Percentiles rank a stretch among this genome's conserved stretches.
phyloP scores from a whole-genome alignment of 2,888 invertebrate species.

The Rhopalosiphum nymphaeae region DNA sequence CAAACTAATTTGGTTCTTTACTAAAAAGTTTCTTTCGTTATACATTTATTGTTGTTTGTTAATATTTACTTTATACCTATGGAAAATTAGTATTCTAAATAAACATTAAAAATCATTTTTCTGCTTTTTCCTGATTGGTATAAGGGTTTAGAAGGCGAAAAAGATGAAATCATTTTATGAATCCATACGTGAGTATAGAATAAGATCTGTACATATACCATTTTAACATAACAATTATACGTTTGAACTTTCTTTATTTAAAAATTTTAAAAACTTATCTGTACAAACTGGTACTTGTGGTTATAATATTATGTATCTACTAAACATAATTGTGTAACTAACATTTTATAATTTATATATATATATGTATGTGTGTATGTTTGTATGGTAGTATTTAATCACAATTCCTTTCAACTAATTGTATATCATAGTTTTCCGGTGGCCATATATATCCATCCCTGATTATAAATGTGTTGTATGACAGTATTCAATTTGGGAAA shows the following conservation, averaged over 20 bases:
- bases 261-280: not conserved
- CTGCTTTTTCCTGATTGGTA: not conserved
- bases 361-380: not conserved
- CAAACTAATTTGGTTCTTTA: not conserved
- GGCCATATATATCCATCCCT: not conserved
- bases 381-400: not conserved
- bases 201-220: not conserved
- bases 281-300: not conserved
- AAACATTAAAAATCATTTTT: not conserved
- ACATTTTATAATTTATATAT: not conserved
- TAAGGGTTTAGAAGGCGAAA: not conserved
- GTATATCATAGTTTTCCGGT: not conserved
- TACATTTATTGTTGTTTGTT: not conserved
- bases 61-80: not conserved
- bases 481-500: not conserved
- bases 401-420: not conserved
- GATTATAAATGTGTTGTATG: not conserved
- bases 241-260: not conserved
- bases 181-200: not conserved
- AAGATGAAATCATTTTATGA: not conserved
- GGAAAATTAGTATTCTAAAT: not conserved
- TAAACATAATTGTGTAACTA: not conserved
- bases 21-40: not conserved
- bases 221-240: not conserved
- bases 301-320: not conserved